Conservation (phyloP, 2,113 vertebrate species). For the Gymnorhina tibicen region DNA sequence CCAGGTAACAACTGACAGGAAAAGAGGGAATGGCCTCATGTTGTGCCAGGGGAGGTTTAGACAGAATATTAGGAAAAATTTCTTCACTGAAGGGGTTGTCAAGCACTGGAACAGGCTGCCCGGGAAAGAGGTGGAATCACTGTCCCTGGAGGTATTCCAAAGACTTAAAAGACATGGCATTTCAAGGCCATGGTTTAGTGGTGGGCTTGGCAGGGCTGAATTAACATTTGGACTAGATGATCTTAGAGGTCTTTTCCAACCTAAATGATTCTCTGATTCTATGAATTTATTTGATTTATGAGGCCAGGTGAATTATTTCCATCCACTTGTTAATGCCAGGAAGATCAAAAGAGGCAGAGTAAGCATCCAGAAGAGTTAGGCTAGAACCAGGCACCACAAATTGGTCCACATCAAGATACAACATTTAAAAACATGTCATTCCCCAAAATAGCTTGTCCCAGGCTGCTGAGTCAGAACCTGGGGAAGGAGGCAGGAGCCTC, state of each 20-base stretch:
- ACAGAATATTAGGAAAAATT: not conserved
- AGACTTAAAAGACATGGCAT: not conserved
- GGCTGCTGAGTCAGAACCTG: not conserved
- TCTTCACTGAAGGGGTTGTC: not conserved
- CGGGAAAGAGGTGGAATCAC: not conserved
- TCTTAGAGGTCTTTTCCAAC: not conserved
- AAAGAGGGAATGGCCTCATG: not conserved
- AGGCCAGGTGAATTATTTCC: not conserved
- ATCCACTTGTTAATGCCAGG: not conserved
- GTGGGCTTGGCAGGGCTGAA: not conserved
- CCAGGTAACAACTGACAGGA: not conserved
- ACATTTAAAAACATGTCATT: not conserved
- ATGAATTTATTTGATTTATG: not conserved
- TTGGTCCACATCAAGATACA: not conserved
- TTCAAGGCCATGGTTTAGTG: not conserved
- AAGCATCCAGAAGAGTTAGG: not conserved
- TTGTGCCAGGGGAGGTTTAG: not conserved
- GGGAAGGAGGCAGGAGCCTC: not conserved
- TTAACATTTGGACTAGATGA: not conserved
- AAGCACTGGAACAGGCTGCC: not conserved
- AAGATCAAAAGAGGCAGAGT: not conserved
- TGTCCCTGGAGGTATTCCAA: not conserved
- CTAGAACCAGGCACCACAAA: not conserved
- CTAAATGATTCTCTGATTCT: not conserved
- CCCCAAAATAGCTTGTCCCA: not conserved